Percentiles rank a stretch among this genome's conserved stretches.
Evolutionary conservation across 2,888 invertebrate species (phyloP).

Genomic region (Agrilus mali): DNA sequence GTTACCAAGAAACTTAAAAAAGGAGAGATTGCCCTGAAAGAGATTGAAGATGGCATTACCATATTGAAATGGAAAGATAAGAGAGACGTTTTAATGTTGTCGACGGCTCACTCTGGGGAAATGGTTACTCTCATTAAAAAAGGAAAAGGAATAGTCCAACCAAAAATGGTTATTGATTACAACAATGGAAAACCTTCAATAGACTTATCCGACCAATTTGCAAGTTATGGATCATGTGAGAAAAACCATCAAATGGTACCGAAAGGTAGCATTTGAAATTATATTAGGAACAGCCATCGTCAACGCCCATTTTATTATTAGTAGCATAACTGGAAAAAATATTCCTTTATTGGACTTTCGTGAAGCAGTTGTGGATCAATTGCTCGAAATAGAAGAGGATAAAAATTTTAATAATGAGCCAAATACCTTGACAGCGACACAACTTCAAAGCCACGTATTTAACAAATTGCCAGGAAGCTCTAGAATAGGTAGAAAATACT

Average conservation of each 20-base stretch:
- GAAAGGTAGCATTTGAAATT: conserved; percentile 13
- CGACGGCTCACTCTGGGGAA: conserved; percentile 13
- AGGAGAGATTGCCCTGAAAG: neutral
- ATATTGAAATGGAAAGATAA: conserved; percentile 15
- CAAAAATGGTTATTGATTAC: conserved; percentile 14
- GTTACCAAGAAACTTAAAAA: conserved; percentile 6
- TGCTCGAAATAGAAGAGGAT: neutral
- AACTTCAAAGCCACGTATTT: too few species aligned
- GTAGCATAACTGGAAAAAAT: neutral
- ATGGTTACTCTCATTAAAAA: conserved; percentile 8
- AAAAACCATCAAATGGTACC: conserved; percentile 16
- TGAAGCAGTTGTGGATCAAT: neutral
- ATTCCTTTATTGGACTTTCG: neutral
- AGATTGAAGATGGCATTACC: conserved; percentile 11
- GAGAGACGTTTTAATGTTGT: conserved; percentile 15
- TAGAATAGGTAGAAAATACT: conserved; percentile 13
- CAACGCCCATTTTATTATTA: conserved; percentile 3
- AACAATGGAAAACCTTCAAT: conserved; percentile 14
- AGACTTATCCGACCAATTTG: conserved; percentile 16
- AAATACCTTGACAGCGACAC: too few species aligned
- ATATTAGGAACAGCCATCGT: conserved; percentile 3
- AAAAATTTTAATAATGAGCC: too few species aligned
- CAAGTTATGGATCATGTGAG: conserved; percentile 11
- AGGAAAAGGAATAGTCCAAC: conserved; percentile 7
- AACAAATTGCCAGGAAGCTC: too few species aligned